Percentiles rank a stretch among this genome's conserved stretches.
Evolutionary conservation across 2,113 vertebrate genomes (phyloP).

Genomic region (Ardeotis arabs): DNA sequence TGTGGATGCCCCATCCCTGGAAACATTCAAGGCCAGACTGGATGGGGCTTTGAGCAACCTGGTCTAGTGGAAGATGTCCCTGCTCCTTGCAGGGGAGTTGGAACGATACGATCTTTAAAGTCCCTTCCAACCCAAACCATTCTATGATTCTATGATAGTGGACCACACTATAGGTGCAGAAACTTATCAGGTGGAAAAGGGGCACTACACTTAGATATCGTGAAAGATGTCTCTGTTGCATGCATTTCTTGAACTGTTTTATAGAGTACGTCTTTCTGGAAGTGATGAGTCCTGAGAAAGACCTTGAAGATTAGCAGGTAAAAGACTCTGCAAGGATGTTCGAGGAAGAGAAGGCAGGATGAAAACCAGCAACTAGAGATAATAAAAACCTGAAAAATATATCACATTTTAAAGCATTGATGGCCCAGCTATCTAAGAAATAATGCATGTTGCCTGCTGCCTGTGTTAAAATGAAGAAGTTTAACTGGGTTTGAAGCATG

Average conservation of each 20-base stretch:
- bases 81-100: too few relatives aligned
- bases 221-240: not conserved
- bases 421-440: not conserved
- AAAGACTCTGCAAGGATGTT: not conserved
- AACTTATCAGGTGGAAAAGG: not conserved
- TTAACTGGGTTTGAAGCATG: not conserved
- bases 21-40: too few relatives aligned
- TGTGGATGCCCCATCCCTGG: too few relatives aligned
- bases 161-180: not conserved
- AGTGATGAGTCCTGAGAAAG: not conserved
- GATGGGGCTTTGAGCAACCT: too few relatives aligned
- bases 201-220: not conserved
- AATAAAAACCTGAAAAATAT: not conserved
- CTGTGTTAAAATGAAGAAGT: not conserved
- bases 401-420: not conserved
- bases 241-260: not conserved
- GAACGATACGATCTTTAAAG: too few relatives aligned
- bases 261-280: not conserved
- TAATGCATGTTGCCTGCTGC: accelerated
- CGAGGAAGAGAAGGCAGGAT: not conserved
- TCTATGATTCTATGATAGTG: not conserved
- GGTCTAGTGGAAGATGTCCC: too few relatives aligned
- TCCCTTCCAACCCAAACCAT: too few relatives aligned
- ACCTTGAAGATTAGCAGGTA: not conserved
- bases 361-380: not conserved